Evolutionary conservation across 2,113 vertebrate genomes (phyloP).

Genomic region (Phalacrocorax pelagicus): DNA sequence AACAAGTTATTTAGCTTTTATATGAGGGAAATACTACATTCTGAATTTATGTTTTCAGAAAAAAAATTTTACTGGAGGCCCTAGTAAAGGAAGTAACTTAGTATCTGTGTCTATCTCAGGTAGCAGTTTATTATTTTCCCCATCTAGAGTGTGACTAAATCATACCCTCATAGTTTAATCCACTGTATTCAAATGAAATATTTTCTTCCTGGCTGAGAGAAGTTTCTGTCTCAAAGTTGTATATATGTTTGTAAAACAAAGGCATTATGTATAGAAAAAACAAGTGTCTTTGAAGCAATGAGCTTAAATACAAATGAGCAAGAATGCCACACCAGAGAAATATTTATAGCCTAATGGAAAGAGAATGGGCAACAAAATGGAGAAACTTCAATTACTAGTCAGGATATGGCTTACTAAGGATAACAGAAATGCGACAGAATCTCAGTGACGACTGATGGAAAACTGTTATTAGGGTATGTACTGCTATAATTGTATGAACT

Average conservation of each 20-base stretch:
- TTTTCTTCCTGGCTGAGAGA: neutral
- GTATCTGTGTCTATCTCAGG: constrained; percentile 15
- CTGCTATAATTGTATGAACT: neutral
- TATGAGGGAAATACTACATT: neutral
- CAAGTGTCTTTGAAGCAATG: neutral
- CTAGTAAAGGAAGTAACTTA: neutral
- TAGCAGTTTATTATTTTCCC: neutral
- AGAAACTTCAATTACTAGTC: neutral
- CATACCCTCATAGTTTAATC: neutral
- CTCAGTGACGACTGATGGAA: neutral
- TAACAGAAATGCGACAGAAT: neutral
- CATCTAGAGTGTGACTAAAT: neutral
- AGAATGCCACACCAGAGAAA: neutral
- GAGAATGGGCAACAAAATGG: neutral
- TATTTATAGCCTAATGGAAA: neutral
- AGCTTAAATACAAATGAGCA: neutral
- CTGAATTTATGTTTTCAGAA: constrained; percentile 10
- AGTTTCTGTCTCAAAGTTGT: neutral
- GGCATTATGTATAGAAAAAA: neutral
- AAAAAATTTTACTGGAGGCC: constrained; percentile 28
- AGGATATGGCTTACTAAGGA: neutral
- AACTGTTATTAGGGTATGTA: neutral
- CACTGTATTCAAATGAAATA: neutral
- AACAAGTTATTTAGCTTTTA: neutral
- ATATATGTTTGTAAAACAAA: neutral